Percentiles rank a stretch among this genome's conserved stretches.
Conservation (phyloP, 2,888 invertebrate species). For the Spatulosminthurus flaviceps region DNA sequence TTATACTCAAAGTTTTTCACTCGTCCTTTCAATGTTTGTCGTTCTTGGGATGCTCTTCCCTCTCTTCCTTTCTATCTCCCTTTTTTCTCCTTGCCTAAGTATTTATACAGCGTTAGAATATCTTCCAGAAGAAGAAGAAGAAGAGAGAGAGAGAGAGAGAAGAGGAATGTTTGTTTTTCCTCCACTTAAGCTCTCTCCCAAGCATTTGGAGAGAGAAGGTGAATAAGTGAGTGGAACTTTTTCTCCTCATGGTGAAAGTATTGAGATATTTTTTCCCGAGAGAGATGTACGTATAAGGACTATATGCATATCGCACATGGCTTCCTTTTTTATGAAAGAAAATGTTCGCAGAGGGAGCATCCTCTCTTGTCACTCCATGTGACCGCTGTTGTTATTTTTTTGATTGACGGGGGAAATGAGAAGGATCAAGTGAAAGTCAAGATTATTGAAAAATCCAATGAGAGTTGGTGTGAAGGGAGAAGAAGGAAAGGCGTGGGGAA, state of each 20-base stretch:
- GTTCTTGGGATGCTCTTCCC: background rate
- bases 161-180: conserved; percentile 10
- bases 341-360: background rate
- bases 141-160: background rate
- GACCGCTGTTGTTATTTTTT: no score
- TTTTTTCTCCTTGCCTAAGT: background rate
- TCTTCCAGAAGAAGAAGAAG: no score
- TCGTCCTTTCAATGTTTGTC: no score
- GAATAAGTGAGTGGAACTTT: no score
- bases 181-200: background rate
- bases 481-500: background rate
- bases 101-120: background rate
- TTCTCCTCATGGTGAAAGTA: no score
- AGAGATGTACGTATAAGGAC: no score
- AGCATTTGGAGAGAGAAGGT: no score
- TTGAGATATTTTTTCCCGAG: no score
- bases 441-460: conserved; percentile 27
- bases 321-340: no score
- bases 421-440: conserved; percentile 34
- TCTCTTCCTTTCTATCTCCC: background rate
- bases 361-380: background rate
- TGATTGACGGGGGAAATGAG: conserved; percentile 31
- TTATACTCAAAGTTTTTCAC: no score
- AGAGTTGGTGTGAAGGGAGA: background rate
- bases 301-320: no score